Percentiles rank a stretch among this genome's conserved stretches.
phyloP scores from a whole-genome alignment of 2,797 vertebrate genomes.

The Siniperca obscura region DNA sequence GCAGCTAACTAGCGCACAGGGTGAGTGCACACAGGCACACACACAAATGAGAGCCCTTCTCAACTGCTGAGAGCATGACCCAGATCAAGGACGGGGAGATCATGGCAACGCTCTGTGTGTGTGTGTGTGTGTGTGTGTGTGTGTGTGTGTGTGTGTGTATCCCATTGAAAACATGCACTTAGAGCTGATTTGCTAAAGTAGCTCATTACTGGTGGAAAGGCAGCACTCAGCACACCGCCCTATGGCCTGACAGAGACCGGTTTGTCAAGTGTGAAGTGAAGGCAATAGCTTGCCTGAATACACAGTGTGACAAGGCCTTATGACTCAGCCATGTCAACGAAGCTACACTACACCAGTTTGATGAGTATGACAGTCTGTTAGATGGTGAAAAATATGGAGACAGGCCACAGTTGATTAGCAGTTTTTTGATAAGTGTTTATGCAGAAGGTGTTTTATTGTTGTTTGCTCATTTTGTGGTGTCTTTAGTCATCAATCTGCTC shows the following conservation, averaged over 20 bases:
- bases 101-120: conserved; percentile 34
- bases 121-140: conserved; percentile 35
- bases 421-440: conserved; percentile 39
- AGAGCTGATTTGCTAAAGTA: conserved; percentile 57
- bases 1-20: conserved; percentile 33
- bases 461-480: conserved; percentile 10
- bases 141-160: conserved; percentile 20
- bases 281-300: conserved; percentile 43
- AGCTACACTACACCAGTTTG: conserved; percentile 17
- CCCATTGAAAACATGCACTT: conserved; percentile 64
- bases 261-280: conserved; percentile 57
- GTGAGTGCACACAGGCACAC: conserved; percentile 25
- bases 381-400: neutral
- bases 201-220: conserved; percentile 72
- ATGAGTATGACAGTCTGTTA: conserved; percentile 19
- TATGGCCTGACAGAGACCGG: conserved; percentile 43
- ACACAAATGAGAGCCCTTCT: conserved; percentile 58
- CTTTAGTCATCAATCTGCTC: conserved; percentile 18
- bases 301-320: conserved; percentile 20
- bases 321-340: conserved; percentile 38
- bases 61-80: conserved; percentile 65
- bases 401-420: conserved; percentile 1
- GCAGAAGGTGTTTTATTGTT: conserved; percentile 34
- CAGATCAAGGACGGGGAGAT: conserved; percentile 66
- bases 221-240: conserved; percentile 47